Evolutionary conservation across 2,888 invertebrate genomes (phyloP), one percentile per base, ranked within the genome.

Genomic region (Ferdinandea cuprea): DNA sequence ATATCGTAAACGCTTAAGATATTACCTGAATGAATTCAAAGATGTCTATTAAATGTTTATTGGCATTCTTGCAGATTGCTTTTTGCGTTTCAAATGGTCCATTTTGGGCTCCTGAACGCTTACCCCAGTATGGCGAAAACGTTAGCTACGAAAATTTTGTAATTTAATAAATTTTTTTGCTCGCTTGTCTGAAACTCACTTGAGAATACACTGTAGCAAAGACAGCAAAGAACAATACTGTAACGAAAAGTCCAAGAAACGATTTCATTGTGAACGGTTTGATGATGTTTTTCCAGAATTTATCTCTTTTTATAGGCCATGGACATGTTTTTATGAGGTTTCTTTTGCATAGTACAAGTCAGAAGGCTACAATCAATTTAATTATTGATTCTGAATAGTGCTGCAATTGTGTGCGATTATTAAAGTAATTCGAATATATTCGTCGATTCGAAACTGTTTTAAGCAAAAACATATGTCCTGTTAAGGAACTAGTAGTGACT

Each of bases 41-140:
- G 72, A 90, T 89, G 56, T 90, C 88, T 81, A 90, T 76, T 8
- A 90, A 85, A 86, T 89, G 89, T 68, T 90, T 90, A 63, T 89
- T 88, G 8, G 90, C 88, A 15, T 88, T 87, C 58, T 89, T 89
- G 77, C 90, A 90, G 65, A 87, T 89, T 19, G 86, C 87, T 13
- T 86, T 86, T 44, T 87, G 87, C 3, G 86, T 19, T 28, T 89
- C 89, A 72, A 89, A 89, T 74, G 89, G 87, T 46, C 86, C 84
- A 19, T 69, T 83, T 7, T 85, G 86, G 3, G 85, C 85, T 11
- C 81, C 86, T 2, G 89, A 89, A 2, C 89, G 87, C 52, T 89
- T 89, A 8, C 89, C 89, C 89, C 89, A 89, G 50, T 89, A 88
- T 21, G 89, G 89, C 3, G 89, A 89, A 85, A 89, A 89, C 63